Evolutionary conservation across 2,113 vertebrate genomes (phyloP).

Genomic region (Prunella himalayana): DNA sequence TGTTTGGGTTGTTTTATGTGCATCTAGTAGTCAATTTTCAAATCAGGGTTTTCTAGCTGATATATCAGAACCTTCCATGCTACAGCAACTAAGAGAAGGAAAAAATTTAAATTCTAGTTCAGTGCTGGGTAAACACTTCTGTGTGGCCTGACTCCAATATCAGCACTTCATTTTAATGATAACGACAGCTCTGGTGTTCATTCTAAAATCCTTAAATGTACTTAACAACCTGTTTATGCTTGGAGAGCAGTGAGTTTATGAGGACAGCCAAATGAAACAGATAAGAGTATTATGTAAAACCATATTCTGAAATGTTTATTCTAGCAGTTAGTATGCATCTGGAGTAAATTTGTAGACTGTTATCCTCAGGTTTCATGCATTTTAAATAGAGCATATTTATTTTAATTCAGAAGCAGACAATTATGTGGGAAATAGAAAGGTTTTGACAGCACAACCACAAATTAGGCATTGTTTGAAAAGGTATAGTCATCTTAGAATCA

Average conservation of each 20-base stretch:
- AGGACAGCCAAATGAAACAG: slow-evolving; percentile 58
- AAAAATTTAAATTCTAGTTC: slow-evolving; percentile 44
- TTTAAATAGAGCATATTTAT: slow-evolving; percentile 42
- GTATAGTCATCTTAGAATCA: background rate
- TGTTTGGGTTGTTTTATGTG: background rate
- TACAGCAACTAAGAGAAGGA: background rate
- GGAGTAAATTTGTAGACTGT: slow-evolving; percentile 15
- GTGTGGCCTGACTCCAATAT: slow-evolving; percentile 49
- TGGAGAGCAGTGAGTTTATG: slow-evolving; percentile 50
- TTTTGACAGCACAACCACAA: background rate
- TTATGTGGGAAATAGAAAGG: slow-evolving; percentile 7
- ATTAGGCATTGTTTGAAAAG: background rate
- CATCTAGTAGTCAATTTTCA: background rate
- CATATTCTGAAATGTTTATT: slow-evolving; percentile 59
- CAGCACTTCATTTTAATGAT: slow-evolving; percentile 68
- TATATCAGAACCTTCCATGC: background rate
- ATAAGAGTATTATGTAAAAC: slow-evolving; percentile 62
- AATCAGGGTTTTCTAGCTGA: background rate
- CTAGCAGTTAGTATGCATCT: slow-evolving; percentile 55
- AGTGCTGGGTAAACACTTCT: slow-evolving; percentile 23
- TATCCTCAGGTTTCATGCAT: slow-evolving; percentile 41
- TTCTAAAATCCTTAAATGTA: slow-evolving; percentile 65
- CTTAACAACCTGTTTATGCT: slow-evolving; percentile 68
- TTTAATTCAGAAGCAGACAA: slow-evolving; percentile 28
- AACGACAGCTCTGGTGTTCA: slow-evolving; percentile 52